Conservation (phyloP, 2,888 invertebrate genomes). For the Arctia plantaginis region DNA sequence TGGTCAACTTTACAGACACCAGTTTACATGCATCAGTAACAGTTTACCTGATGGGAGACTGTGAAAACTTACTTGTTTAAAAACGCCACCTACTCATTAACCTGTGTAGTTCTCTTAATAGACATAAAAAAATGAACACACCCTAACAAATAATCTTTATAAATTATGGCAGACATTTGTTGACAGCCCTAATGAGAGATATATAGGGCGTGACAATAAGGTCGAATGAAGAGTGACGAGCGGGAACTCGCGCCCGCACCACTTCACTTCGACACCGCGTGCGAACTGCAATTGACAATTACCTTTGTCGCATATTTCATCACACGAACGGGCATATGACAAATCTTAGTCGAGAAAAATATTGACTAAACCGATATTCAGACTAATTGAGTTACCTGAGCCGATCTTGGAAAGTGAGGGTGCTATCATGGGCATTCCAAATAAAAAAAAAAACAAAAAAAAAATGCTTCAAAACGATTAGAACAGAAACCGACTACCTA, state of each 20-base stretch:
- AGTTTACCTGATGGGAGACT: neutral
- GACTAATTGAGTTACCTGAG: neutral
- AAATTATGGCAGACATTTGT: conserved; percentile 31
- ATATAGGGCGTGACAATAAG: conserved; percentile 79
- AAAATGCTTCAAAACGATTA: neutral
- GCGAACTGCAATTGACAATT: conserved; percentile 64
- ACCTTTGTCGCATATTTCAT: conserved; percentile 36
- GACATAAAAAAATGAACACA: neutral
- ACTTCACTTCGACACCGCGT: conserved; percentile 55
- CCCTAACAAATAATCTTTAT: neutral
- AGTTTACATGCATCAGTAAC: neutral
- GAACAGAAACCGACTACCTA: neutral
- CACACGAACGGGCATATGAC: neutral
- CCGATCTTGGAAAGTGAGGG: neutral
- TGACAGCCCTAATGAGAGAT: conserved; percentile 64
- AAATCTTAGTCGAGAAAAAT: neutral
- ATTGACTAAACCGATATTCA: neutral
- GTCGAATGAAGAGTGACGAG: conserved; percentile 76
- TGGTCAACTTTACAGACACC: neutral
- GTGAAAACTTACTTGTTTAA: neutral
- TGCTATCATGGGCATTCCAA: neutral
- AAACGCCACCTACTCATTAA: neutral
- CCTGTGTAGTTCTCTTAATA: neutral
- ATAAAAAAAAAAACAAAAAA: neutral
- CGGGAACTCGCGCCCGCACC: conserved; percentile 65